Conservation (phyloP, 2,888 invertebrate species). For the Abrostola tripartita region DNA sequence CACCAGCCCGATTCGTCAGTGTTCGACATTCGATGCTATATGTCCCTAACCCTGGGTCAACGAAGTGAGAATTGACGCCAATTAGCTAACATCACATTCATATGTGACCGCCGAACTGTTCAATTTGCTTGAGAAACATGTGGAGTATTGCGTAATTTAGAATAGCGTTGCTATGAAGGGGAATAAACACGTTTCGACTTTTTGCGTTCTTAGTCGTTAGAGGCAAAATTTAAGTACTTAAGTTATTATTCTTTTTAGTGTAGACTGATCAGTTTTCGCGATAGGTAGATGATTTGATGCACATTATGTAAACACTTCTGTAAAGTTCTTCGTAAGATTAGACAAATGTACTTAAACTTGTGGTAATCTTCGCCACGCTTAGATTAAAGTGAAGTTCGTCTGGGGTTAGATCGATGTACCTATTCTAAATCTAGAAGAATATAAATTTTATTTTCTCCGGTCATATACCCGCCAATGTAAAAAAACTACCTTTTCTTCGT, state of each 20-base stretch:
- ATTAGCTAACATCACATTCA: conserved; percentile 59
- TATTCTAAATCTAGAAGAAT: too few relatives aligned
- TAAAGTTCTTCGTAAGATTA: background rate
- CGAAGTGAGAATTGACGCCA: conserved; percentile 68
- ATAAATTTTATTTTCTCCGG: too few relatives aligned
- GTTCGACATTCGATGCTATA: conserved; percentile 51
- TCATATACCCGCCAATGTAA: too few relatives aligned
- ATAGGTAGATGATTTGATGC: background rate
- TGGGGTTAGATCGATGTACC: too few relatives aligned
- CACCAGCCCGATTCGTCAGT: conserved; percentile 26
- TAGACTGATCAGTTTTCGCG: conserved; percentile 4
- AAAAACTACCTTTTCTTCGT: too few relatives aligned
- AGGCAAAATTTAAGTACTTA: conserved; percentile 15
- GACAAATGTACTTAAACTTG: too few relatives aligned
- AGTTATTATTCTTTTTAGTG: conserved; percentile 24
- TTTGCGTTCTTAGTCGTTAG: conserved; percentile 15
- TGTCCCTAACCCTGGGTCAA: conserved; percentile 59
- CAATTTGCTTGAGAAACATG: conserved; percentile 48
- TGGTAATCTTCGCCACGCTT: too few relatives aligned
- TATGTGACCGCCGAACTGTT: conserved; percentile 51
- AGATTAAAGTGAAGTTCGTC: too few relatives aligned
- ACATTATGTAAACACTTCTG: background rate
- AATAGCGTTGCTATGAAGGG: conserved; percentile 32
- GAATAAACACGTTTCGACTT: conserved; percentile 36
- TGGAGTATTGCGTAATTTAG: conserved; percentile 34